Evolutionary conservation across 2,888 invertebrate species (phyloP), one percentile per base, ranked within the genome.

Genomic region (Dryomyza anilis): DNA sequence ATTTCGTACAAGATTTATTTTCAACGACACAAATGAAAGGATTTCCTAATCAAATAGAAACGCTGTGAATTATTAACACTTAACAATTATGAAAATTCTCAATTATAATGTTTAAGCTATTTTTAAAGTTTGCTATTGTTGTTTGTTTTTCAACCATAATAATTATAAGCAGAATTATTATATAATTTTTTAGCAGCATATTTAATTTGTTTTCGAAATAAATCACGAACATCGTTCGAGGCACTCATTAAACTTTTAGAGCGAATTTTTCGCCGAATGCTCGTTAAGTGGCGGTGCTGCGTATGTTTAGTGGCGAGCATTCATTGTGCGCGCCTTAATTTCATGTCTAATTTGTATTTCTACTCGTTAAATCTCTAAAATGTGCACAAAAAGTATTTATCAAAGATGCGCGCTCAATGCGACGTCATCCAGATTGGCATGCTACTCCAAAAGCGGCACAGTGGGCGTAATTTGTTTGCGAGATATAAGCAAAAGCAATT

Each of bases 261-360:
- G 62, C 67, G 67, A 71, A 66, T 70, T 60, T 62, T 56, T 63
- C 67, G 66, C 53, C 68, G 72, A 77, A 75, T 76, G 77, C 72
- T 72, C 71, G 73, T 72, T 76, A 76, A 76, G 74, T 75, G 72
- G 73, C 69, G 72, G 72, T 74, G 27, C 36, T 46, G 29, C 14
- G 23, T 10, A 29, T 55, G 55, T 76, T 72, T 27, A 36, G 48
- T 27, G 46, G 46, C 7, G 59, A 27, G 33, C 45, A 56, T 36
- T 52, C 43, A 29, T 55, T 30, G 29, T 25, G 58, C 25, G 53
- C 59, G 64, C 64, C 53, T 36, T 45, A 27, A 64, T 58, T 65
- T 75, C 69, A 69, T 72, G 71, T 74, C 71, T 72, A 73, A 76
- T 77, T 74, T 75, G 74, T 74, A 72, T 74, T 75, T 73, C 69